A percentile compares a stretch with the other conserved stretches of the same genome.
Conservation (phyloP, 2,797 vertebrate species). For the Limosa lapponica region DNA sequence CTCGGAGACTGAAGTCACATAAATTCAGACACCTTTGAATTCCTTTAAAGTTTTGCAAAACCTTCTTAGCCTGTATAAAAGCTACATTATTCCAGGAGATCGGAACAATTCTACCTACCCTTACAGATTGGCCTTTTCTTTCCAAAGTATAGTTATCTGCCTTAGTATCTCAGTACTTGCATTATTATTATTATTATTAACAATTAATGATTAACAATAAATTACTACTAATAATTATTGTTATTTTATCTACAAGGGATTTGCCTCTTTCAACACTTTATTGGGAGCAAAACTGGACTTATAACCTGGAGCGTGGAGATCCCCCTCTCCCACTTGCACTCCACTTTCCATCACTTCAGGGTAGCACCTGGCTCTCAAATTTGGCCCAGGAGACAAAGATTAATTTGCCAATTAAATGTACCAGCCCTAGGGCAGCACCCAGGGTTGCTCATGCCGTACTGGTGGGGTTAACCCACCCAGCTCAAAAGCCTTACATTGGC, state of each 20-base stretch:
- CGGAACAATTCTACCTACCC: not conserved
- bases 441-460: fast-evolving
- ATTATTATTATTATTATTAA: not conserved
- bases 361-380: not conserved
- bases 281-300: not conserved
- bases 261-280: not conserved
- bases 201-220: not conserved
- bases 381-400: not conserved
- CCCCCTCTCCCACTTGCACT: not conserved
- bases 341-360: not conserved
- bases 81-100: not conserved
- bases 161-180: not conserved
- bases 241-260: not conserved
- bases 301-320: fast-evolving
- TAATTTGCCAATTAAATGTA: not conserved
- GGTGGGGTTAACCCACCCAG: not conserved
- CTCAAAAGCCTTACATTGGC: fast-evolving
- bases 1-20: not conserved
- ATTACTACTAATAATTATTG: not conserved
- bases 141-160: not conserved
- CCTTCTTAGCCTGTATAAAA: not conserved
- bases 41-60: not conserved
- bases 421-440: not conserved
- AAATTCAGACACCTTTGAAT: not conserved
- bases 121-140: not conserved